Evolutionary conservation across 2,888 invertebrate species (phyloP).

Genomic region (Cremastobaeus sp.): DNA sequence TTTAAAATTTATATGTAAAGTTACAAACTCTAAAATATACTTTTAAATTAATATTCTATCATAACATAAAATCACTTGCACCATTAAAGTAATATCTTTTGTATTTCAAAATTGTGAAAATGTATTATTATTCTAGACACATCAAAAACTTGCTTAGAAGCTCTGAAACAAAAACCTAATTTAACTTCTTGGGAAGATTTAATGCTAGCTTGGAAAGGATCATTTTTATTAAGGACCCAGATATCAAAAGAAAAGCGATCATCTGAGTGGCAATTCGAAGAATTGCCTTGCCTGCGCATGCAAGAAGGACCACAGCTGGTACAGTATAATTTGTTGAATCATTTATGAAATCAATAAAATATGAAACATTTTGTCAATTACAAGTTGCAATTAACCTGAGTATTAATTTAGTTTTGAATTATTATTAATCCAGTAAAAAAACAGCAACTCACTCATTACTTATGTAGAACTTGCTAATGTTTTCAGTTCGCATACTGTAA

Average conservation of each 20-base stretch:
- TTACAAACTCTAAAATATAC: no score
- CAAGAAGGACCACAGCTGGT: background rate
- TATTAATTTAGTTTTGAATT: no score
- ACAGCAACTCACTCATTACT: no score
- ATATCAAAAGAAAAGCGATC: slow-evolving; percentile 1
- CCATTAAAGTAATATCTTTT: background rate
- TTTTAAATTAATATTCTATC: no score
- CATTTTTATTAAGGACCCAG: slow-evolving; percentile 1
- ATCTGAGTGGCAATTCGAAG: slow-evolving; percentile 4
- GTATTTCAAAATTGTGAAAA: background rate
- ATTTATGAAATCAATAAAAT: no score
- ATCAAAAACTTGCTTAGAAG: background rate
- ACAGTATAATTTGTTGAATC: no score
- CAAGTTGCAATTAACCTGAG: no score
- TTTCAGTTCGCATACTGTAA: no score
- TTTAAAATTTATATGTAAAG: no score
- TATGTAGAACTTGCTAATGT: no score
- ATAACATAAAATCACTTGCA: background rate
- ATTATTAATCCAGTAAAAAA: no score
- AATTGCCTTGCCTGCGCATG: slow-evolving; percentile 1
- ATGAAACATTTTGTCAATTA: no score
- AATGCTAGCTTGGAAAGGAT: background rate
- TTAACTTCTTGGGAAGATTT: background rate
- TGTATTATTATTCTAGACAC: background rate
- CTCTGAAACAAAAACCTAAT: background rate